Percentiles rank a stretch among this genome's conserved stretches.
phyloP scores from a whole-genome alignment of 2,888 invertebrate species.

The Hypomecis atomaria region DNA sequence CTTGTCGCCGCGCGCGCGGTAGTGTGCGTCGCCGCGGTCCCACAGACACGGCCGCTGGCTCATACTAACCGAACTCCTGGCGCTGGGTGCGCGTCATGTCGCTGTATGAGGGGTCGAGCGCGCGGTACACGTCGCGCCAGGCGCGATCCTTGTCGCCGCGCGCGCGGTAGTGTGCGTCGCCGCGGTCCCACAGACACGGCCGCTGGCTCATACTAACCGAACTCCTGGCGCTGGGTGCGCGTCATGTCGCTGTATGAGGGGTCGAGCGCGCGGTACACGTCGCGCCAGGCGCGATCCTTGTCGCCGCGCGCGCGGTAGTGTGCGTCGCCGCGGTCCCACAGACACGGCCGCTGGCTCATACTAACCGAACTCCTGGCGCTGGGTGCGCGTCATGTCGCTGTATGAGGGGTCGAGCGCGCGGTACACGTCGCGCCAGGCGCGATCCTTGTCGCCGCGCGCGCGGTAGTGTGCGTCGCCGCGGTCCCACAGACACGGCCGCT shows the following conservation, averaged over 20 bases:
- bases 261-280: slow-evolving; percentile 46
- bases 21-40: slow-evolving; percentile 45
- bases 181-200: slow-evolving; percentile 55
- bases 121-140: slow-evolving; percentile 49
- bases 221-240: slow-evolving; percentile 26
- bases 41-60: slow-evolving; percentile 45
- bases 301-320: slow-evolving; percentile 45
- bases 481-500: slow-evolving; percentile 53
- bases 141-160: slow-evolving; percentile 44
- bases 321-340: slow-evolving; percentile 50
- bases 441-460: slow-evolving; percentile 42
- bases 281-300: slow-evolving; percentile 49
- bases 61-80: slow-evolving; percentile 30
- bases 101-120: slow-evolving; percentile 47
- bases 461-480: slow-evolving; percentile 43
- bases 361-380: slow-evolving; percentile 33
- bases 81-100: slow-evolving; percentile 18
- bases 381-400: slow-evolving; percentile 27
- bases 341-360: slow-evolving; percentile 12
- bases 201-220: slow-evolving; percentile 16
- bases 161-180: slow-evolving; percentile 42
- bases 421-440: slow-evolving; percentile 50
- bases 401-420: slow-evolving; percentile 46
- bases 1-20: slow-evolving; percentile 45
- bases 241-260: slow-evolving; percentile 41